phyloP scores from a whole-genome alignment of 2,797 vertebrate genomes.

The Miichthys miiuy region DNA sequence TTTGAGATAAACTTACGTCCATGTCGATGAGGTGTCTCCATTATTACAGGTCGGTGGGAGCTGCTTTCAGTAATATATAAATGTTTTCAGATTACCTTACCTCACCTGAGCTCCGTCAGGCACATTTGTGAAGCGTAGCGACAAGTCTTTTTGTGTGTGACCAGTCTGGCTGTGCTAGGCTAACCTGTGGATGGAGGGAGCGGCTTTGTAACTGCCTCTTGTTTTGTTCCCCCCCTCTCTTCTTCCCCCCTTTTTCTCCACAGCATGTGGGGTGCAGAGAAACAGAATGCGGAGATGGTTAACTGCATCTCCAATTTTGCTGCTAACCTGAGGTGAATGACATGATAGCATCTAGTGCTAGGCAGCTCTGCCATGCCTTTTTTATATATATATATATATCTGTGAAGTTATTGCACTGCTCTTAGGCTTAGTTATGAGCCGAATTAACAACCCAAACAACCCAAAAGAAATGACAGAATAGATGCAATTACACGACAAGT shows the following conservation, averaged over 20 bases:
- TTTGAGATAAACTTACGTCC: not conserved
- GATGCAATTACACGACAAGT: constrained; percentile 33
- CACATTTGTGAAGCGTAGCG: not conserved
- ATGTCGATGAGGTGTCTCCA: not conserved
- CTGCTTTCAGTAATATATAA: not conserved
- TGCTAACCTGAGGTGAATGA: constrained; percentile 87
- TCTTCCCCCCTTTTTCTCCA: constrained; percentile 72
- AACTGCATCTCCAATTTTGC: constrained; percentile 87
- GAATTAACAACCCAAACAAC: constrained; percentile 21
- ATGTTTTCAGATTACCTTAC: not conserved
- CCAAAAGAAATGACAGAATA: constrained; percentile 24
- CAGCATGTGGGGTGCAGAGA: constrained; percentile 88
- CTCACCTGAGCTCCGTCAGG: not conserved
- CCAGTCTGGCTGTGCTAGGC: constrained; percentile 29
- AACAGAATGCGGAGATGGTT: constrained; percentile 86
- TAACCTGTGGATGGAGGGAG: constrained; percentile 49
- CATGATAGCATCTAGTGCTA: constrained; percentile 62
- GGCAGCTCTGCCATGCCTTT: constrained; percentile 48
- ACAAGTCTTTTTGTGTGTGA: constrained; percentile 19
- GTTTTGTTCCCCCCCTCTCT: constrained; percentile 64
- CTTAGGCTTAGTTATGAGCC: constrained; percentile 15
- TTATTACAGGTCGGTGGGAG: not conserved
- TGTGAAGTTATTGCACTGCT: constrained; percentile 43
- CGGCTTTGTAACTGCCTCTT: constrained; percentile 75
- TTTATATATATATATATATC: constrained; percentile 7